Evolutionary conservation across 1,140 invertebrate genomes (phyloP).

Genomic region (Vanessa tameamea): DNA sequence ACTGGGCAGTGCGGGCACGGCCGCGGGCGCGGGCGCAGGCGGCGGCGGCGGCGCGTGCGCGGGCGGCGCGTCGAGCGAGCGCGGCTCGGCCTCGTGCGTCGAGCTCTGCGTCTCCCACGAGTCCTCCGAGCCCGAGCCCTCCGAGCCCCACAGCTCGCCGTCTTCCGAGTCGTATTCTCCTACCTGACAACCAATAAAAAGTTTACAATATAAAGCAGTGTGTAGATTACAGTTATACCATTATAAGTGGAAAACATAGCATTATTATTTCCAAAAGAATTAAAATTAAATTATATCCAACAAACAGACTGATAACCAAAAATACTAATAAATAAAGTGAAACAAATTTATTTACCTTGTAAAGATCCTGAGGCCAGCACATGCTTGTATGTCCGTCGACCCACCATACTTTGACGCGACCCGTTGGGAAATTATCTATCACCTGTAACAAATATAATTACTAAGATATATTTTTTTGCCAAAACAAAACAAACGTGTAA

Average conservation of each 20-base stretch:
- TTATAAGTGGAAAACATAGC: too few species aligned
- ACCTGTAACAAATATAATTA: conserved; percentile 78
- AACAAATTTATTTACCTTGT: conserved; percentile 71
- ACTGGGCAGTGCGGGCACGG: neutral
- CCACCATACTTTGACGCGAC: conserved; percentile 93
- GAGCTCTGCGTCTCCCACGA: conserved; percentile 92
- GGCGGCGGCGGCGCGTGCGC: neutral
- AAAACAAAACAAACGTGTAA: too few species aligned
- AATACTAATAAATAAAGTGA: neutral
- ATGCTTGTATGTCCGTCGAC: conserved; percentile 90
- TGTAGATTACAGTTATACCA: neutral
- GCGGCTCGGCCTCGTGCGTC: conserved; percentile 58
- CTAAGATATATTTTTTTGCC: too few species aligned
- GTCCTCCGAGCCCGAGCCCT: conserved; percentile 82
- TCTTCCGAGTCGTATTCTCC: conserved; percentile 90
- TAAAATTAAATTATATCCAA: too few species aligned
- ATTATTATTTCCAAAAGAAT: neutral
- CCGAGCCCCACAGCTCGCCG: conserved; percentile 89
- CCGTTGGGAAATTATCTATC: conserved; percentile 92
- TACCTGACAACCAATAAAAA: conserved; percentile 75
- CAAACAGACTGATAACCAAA: too few species aligned
- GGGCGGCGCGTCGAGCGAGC: conserved; percentile 53
- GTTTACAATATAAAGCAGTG: neutral
- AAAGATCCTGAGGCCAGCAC: conserved; percentile 93
- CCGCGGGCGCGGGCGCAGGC: conserved; percentile 1